Percentiles rank a stretch among this genome's conserved stretches.
Evolutionary conservation across 2,113 vertebrate genomes (phyloP).

Genomic region (Lipophrys pholis): DNA sequence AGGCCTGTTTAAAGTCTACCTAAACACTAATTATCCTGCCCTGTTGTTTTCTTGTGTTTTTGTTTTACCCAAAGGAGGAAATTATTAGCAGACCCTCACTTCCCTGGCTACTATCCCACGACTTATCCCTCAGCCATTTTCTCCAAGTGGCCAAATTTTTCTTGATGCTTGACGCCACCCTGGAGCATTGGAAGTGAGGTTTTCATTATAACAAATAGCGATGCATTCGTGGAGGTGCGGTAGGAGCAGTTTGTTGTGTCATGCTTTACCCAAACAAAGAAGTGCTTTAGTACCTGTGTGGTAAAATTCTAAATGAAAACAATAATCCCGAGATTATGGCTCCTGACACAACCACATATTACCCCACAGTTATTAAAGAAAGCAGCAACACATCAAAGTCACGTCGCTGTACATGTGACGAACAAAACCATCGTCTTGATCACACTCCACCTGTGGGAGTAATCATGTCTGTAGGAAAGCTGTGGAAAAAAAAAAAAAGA

Average conservation of each 20-base stretch:
- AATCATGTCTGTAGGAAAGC: slow-evolving; percentile 11
- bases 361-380: background rate
- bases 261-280: slow-evolving; percentile 30
- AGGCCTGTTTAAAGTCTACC: slow-evolving; percentile 65
- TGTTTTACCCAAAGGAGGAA: slow-evolving; percentile 64
- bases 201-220: slow-evolving; percentile 20
- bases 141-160: slow-evolving; percentile 59
- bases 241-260: slow-evolving; percentile 17
- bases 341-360: slow-evolving; percentile 2
- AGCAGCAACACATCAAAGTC: background rate
- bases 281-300: background rate
- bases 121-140: slow-evolving; percentile 63
- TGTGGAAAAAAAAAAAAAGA: background rate
- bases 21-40: slow-evolving; percentile 72
- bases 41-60: slow-evolving; percentile 76
- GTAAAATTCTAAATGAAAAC: slow-evolving; percentile 33
- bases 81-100: slow-evolving; percentile 73
- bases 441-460: slow-evolving; percentile 5
- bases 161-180: no score
- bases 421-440: slow-evolving; percentile 6
- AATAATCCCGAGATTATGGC: slow-evolving; percentile 7
- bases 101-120: slow-evolving; percentile 31
- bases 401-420: background rate
- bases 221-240: slow-evolving; percentile 2
- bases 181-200: slow-evolving; percentile 31